A percentile compares a stretch with the other conserved stretches of the same genome.
Evolutionary conservation across 1,140 invertebrate species (phyloP).

Genomic region (Euwallacea fornicatus): DNA sequence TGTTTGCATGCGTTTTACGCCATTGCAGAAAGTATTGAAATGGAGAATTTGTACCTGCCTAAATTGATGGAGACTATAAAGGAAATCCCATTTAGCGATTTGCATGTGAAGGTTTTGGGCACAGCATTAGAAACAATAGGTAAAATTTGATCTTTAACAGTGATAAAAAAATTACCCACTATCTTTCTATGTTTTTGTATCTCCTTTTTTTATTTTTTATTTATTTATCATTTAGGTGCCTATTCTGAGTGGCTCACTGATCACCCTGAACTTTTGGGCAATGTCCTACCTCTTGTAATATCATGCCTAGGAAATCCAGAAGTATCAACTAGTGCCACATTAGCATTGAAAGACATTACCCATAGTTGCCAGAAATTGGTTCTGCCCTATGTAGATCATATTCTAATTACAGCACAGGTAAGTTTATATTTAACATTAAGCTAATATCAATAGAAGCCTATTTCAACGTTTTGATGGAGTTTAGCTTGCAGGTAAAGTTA

Average conservation of each 20-base stretch:
- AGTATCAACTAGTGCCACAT: slow-evolving; percentile 75
- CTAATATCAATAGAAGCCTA: too few species aligned
- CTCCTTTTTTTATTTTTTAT: slow-evolving; percentile 8
- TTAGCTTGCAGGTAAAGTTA: neutral
- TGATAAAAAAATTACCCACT: neutral
- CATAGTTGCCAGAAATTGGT: slow-evolving; percentile 74
- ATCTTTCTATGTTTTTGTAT: neutral
- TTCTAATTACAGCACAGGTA: slow-evolving; percentile 65
- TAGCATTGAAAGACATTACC: slow-evolving; percentile 84
- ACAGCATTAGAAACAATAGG: slow-evolving; percentile 74
- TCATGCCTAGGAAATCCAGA: slow-evolving; percentile 67
- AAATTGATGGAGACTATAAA: slow-evolving; percentile 69
- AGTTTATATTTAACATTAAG: neutral
- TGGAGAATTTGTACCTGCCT: slow-evolving; percentile 65
- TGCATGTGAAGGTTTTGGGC: slow-evolving; percentile 63
- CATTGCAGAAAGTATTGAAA: slow-evolving; percentile 73
- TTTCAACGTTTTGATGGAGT: neutral
- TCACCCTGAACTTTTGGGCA: slow-evolving; percentile 69
- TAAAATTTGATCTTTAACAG: slow-evolving; percentile 44
- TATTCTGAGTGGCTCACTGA: slow-evolving; percentile 81
- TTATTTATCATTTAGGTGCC: slow-evolving; percentile 57
- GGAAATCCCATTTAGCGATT: slow-evolving; percentile 64
- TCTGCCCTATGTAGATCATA: slow-evolving; percentile 69
- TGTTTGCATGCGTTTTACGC: slow-evolving; percentile 81
- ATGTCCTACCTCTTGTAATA: slow-evolving; percentile 70